Evolutionary conservation across 1,140 invertebrate species (phyloP).

Genomic region (Spodoptera litura): DNA sequence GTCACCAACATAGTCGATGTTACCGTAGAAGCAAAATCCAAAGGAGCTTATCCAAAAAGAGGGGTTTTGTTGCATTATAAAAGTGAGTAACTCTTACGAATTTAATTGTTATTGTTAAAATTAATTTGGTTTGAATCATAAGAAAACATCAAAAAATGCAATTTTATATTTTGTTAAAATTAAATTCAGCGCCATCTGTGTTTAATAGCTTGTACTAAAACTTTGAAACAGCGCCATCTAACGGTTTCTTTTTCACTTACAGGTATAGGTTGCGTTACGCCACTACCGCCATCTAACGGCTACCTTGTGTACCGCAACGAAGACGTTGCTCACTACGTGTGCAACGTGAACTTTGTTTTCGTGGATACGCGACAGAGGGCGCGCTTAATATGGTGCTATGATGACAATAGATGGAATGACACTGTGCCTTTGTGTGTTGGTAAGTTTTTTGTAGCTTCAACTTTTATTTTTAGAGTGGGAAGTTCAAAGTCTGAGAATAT

Average conservation of each 20-base stretch:
- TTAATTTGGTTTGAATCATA: neutral
- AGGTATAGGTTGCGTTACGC: conserved; percentile 87
- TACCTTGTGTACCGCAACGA: conserved; percentile 87
- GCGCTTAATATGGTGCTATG: conserved; percentile 85
- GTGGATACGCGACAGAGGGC: conserved; percentile 85
- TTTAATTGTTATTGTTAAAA: conserved; percentile 53
- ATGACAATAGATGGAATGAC: conserved; percentile 87
- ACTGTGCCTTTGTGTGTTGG: conserved; percentile 87
- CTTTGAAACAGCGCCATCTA: conserved; percentile 43
- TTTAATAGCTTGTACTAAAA: neutral
- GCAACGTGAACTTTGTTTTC: conserved; percentile 87
- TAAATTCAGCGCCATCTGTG: conserved; percentile 6
- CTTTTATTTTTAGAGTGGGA: conserved; percentile 15
- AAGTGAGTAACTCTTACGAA: conserved; percentile 72
- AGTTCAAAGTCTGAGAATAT: conserved; percentile 6
- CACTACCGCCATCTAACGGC: conserved; percentile 86
- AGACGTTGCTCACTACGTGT: conserved; percentile 87
- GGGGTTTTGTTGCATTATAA: conserved; percentile 87
- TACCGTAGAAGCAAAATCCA: conserved; percentile 77
- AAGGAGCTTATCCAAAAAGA: conserved; percentile 85
- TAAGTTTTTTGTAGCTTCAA: conserved; percentile 75
- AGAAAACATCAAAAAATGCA: too few species aligned
- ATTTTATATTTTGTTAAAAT: neutral
- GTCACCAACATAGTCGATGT: conserved; percentile 79
- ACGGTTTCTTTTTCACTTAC: conserved; percentile 58